Evolutionary conservation across 1,140 invertebrate genomes (phyloP), one percentile per base, ranked within the genome.

Genomic region (Batillaria attramentaria): DNA sequence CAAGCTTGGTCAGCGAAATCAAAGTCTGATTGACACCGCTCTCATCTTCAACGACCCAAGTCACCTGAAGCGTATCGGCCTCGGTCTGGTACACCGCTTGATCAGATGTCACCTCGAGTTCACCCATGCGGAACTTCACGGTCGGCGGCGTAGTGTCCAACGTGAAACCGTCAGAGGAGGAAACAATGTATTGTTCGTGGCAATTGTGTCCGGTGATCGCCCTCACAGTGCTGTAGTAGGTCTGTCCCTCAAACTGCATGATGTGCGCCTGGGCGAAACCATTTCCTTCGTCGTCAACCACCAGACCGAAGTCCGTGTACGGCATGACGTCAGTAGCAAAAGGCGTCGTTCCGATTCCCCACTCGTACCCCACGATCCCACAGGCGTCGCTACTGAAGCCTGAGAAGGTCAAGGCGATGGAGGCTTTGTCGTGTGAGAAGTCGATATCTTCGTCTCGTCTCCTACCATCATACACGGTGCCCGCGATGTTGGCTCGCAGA

Each of bases 361-460:
- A 85, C 70, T 85, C 83, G 73, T 83, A 85, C 24, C 79, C 60
- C 8, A 72, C 69, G 20, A 85, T 81, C 46, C 72, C 78, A 77
- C 84, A 85, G 13, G 79, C 79, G 62, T 84, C 76, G 76, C 83
- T 84, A 72, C 80, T 77, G 80, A 85, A 85, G 13, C 84, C 84
- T 50, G 57, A 66, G 72, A 85, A 85, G n/a, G 79, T 74, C 28
- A 84, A 77, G n/a, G 79, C 81, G 18, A 85, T 46, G 18, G 83
- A 83, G 54, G 83, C 70, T n/a, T 66, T 81, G 72, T 85, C 84
- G 41, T 72, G 28, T 0, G 78, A 79, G 69, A 74, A 85, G 33
- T 85, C 79, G 0, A 42, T n/a, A 77, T 85, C 84, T n/a, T n/a
- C n/a, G 0, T 72, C 39, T 6, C 73, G 46, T 28, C 77, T 39